Conservation (phyloP, 2,888 invertebrate genomes). For the Drosophila cognata region DNA sequence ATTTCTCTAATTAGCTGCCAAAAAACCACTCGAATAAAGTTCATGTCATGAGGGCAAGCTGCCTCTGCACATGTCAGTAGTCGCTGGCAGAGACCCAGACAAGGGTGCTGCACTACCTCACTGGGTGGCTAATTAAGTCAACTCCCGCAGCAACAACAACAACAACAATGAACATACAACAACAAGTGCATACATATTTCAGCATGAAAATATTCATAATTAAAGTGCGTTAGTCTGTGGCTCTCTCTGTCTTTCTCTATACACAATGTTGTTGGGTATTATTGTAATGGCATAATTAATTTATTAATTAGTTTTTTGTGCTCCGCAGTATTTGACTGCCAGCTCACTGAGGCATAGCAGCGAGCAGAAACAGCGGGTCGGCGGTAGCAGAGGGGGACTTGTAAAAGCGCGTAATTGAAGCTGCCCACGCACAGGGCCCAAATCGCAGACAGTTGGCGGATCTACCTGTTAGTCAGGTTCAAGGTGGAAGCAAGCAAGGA, state of each 20-base stretch:
- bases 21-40: constrained; percentile 49
- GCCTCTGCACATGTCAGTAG: constrained; percentile 33
- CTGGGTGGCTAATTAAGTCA: constrained; percentile 78
- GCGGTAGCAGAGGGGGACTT: constrained; percentile 1
- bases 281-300: constrained; percentile 81
- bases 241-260: not conserved
- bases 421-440: constrained; percentile 69
- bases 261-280: constrained; percentile 43
- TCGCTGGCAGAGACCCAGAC: constrained; percentile 7
- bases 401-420: constrained; percentile 64
- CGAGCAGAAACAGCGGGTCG: constrained; percentile 57
- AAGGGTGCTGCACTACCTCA: constrained; percentile 41
- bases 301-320: constrained; percentile 78
- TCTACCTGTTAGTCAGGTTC: constrained; percentile 48
- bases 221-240: constrained; percentile 69
- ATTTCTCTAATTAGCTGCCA: constrained; percentile 70
- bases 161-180: constrained; percentile 14
- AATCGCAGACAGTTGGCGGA: not conserved
- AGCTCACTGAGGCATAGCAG: constrained; percentile 62
- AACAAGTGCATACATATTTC: constrained; percentile 70
- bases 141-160: constrained; percentile 63
- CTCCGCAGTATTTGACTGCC: constrained; percentile 30
- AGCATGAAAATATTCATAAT: constrained; percentile 79
- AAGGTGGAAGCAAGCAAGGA: constrained; percentile 51
- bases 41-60: constrained; percentile 39